Evolutionary conservation across 92 coral and sea anemone genomes (phyloP), one percentile per base, ranked within the genome.

Genomic region (Anthopleura xanthogrammica): DNA sequence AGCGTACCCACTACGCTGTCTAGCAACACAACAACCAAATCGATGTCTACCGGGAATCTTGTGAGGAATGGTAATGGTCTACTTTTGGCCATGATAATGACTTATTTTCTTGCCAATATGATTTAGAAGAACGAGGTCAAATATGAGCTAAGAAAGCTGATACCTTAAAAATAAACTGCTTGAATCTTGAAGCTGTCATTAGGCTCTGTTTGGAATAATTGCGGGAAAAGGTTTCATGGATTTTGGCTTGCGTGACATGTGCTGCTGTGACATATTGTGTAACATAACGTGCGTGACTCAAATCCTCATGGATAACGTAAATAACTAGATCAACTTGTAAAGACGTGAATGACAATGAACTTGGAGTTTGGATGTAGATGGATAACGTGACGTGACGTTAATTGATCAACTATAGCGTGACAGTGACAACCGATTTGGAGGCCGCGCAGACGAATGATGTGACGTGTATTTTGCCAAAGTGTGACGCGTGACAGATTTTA

Each of bases 111-210:
- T n/a, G 70, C 11, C 36, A 20, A 20, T 20, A 62, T 62, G 39
- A 62, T 62, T 62, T 62, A 62, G 70, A 62, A 8, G 11, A 62
- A 62, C 5, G 36, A 62, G 1, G 17, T 11, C 58, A 20, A 20
- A 62, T 20, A 62, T 20, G 70, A 62, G 70, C 70, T 62, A 62
- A 62, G 70, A 62, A 62, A 62, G 70, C 70, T n/a, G 12, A 62
- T 62, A 23, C 70, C 70, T 62, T 54, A 14, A 54, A 6, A 8
- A 5, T 62, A 6, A 62, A 62, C 29, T 29, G 14, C 70, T 62
- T 62, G 36, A 20, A 62, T n/a, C 70, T 62, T n/a, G 9, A 58
- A 1, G 39, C 29, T 62, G 70, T n/a, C 70, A 4, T 62, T 7
- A 62, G 70, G 29, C 70, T 62, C 23, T n/a, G 24, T 62, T 62